phyloP scores from a whole-genome alignment of 2,888 invertebrate species.

The Sinohyriopsis cumingii region DNA sequence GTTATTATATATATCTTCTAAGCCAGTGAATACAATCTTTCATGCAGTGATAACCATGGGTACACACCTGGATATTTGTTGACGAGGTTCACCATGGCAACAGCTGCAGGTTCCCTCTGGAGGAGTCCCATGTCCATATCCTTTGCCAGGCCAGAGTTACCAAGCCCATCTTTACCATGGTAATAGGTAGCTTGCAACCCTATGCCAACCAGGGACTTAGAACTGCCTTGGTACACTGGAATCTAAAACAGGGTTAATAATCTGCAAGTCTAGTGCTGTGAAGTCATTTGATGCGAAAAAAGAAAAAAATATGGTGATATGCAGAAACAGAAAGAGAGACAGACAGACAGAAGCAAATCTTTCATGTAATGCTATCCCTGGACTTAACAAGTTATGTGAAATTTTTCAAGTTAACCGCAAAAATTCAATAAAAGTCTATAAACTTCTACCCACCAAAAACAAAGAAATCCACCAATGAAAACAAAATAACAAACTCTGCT shows the following conservation, averaged over 20 bases:
- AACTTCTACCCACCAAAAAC: too few species aligned
- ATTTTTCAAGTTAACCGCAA: too few species aligned
- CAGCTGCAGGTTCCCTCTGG: slow-evolving; percentile 53
- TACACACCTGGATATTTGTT: slow-evolving; percentile 53
- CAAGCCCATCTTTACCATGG: slow-evolving; percentile 58
- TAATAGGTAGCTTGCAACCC: slow-evolving; percentile 37
- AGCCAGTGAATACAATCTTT: background rate
- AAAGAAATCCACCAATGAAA: too few species aligned
- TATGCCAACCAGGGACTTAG: slow-evolving; percentile 37
- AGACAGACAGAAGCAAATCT: too few species aligned
- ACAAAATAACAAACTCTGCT: too few species aligned
- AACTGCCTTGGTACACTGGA: slow-evolving; percentile 57
- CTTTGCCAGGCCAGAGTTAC: slow-evolving; percentile 44
- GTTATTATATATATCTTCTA: background rate
- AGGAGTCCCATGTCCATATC: slow-evolving; percentile 41
- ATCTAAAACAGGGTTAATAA: slow-evolving; percentile 53
- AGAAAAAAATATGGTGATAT: too few species aligned
- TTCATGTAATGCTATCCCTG: too few species aligned
- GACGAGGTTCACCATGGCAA: slow-evolving; percentile 48
- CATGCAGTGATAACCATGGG: background rate
- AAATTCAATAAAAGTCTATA: too few species aligned
- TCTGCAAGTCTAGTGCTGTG: too few species aligned
- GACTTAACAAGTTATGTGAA: too few species aligned
- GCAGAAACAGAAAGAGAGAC: too few species aligned
- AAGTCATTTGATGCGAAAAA: too few species aligned